Evolutionary conservation across 2,888 invertebrate genomes (phyloP), one percentile per base, ranked within the genome.

Genomic region (Plemyria rubiginata): DNA sequence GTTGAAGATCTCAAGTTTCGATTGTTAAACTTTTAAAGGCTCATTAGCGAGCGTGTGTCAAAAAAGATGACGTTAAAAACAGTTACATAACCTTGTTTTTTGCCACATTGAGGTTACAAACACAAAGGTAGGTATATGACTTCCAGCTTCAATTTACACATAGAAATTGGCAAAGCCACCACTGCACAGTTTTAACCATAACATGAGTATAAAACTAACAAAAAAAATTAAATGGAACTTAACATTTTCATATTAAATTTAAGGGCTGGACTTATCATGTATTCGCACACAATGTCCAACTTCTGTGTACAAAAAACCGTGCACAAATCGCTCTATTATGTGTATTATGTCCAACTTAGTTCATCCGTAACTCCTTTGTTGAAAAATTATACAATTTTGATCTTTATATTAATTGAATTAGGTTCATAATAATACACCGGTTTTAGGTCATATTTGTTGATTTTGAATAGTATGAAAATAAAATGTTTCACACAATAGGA

Each of bases 401-500:
- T 53, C 60, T 40, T 58, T 68, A 70, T 66, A 61, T 2, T 59
- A 61, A 71, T 66, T 67, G 71, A 51, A 57, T 60, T 54, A 57
- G 50, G 48, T 60, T 53, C 36, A 61, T 43, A 51, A 59, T 22
- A 36, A 16, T 50, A 12, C 13, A 36, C n/a, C 43, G 12, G 12
- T 51, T 63, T 46, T 9, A 22, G 49, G 51, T 57, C 54, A 62
- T 68, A 57, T 70, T 70, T 68, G 68, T 68, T 70, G 67, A 67
- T 70, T 65, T 56, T 73, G 67, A 73, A 72, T 71, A 71, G 72
- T 70, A 68, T 63, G 71, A 73, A 78, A 79, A 78, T 78, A 78
- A 70, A 68, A 73, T 76, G 73, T 77, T 74, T 73, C 70, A 73
- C 74, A 83, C 80, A 83, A 85, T 76, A 76, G 75, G 76, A 79